These are phyloP conservation scores for Colaptes auratus DNA, from an alignment of 2,113 vertebrate species.

Conservation along the genomic window DNA sequence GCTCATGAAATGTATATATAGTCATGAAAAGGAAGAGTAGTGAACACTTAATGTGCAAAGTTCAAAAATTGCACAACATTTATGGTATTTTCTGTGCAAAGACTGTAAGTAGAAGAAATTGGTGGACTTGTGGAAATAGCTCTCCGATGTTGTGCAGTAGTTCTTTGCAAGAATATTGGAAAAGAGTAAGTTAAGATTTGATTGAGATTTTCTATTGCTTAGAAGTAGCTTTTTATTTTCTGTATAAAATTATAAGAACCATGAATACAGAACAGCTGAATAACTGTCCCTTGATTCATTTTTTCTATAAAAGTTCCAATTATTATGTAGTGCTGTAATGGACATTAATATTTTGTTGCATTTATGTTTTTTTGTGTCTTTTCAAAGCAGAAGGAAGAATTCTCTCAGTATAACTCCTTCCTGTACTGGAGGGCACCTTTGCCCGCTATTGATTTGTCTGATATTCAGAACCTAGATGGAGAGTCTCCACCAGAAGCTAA, in stretches of 20 bases:
- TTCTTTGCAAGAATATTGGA: not conserved
- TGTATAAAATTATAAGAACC: not conserved
- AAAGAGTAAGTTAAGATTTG: not conserved
- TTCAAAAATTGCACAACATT: not conserved
- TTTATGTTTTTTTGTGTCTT: not conserved
- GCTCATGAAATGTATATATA: not conserved
- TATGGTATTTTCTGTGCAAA: not conserved
- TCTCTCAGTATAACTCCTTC: constrained; percentile 87
- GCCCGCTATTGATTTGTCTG: constrained; percentile 83
- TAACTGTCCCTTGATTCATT: not conserved
- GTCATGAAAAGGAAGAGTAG: not conserved
- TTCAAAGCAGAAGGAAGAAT: constrained; percentile 79
- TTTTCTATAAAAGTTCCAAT: not conserved
- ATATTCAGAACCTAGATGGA: constrained; percentile 76
- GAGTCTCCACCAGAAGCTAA: not conserved
- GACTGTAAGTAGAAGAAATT: not conserved
- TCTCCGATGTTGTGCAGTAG: not conserved
- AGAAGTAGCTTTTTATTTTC: not conserved
- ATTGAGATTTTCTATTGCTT: not conserved
- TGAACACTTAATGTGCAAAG: not conserved
- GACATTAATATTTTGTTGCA: not conserved
- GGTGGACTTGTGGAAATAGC: not conserved
- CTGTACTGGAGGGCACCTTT: constrained; percentile 91
- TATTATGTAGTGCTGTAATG: not conserved
- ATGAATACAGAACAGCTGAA: not conserved